Base-by-base conservation (phyloP, 2,113 vertebrate genomes). In the Otus sunia region DNA sequence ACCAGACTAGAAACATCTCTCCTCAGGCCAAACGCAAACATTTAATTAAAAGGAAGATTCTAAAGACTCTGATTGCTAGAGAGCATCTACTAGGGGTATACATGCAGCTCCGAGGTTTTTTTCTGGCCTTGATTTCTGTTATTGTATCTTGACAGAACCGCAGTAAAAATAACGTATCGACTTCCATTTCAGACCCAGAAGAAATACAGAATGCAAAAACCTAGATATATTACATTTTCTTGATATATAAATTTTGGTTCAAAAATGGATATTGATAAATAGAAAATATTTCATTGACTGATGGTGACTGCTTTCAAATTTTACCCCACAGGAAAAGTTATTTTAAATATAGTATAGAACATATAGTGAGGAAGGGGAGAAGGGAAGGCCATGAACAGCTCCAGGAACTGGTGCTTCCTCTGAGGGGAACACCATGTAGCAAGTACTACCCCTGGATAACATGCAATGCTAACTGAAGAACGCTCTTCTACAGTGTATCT, bases 281-380 rank as follows among this genome's bases (percentile, higher is more conserved):
- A 91, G 37, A 75, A 88, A 69, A 72, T 85, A 91, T 91, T 95
- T 94, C 50, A 71, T 34, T 79, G 39, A 36, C 53, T 68, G 81
- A 47, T 20, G 17, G 62, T 23, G 49, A 67, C 30, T 85, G 34
- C 52, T 96, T 95, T 77, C 56, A 80, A 58, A 36, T 69, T 90
- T 52, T 60, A 64, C 27, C 22, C 9, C 60, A 41, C 5, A 81
- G 29, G 26, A 88, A 67, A 77, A 62, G 19, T 36, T 78, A 34
- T 34, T 88, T 66, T 55, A 67, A 53, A 67, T 53, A 73, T 27
- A 75, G 8, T 14, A 16, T 3, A 10, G 3, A 82, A 30, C 9
- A 53, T 12, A n/a, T 1, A 80, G 34, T 22, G 29, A 37, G 39
- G 20, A 45, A 73, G 9, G 11, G 15, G 36, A 59, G 37, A 60